Evolutionary conservation across 2,113 vertebrate species (phyloP), one percentile per base, ranked within the genome.

Genomic region (Dascyllus trimaculatus): DNA sequence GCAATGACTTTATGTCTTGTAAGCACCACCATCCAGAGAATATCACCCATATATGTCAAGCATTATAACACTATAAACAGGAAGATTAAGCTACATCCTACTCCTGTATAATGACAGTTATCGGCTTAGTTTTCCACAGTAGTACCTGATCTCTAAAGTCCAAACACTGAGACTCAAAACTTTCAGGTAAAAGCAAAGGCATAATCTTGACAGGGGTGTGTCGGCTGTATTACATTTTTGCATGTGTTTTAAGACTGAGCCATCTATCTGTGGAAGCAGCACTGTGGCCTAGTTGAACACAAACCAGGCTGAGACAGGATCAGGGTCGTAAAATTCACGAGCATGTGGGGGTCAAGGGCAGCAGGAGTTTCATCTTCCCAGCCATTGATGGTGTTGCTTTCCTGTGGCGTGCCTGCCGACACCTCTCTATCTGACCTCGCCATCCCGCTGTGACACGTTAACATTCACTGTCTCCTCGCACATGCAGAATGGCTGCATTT

Each of bases 371-470:
- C 63, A 83, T 89, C 76, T 87, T 80, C 71, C 70, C 66, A 60
- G 46, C 84, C 78, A 86, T 18, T 81, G 86, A 85, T 64, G 70
- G 82, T 69, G 84, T 85, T 71, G 66, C 77, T 61, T 84, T 87
- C 69, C 81, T 68, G 75, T 71, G 46, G 71, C 73, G 68, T 54
- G 82, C 64, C 81, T 64, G 75, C 70, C 35, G 40, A 87, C 78
- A 81, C 82, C 67, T 84, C 69, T 82, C 52, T 51, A 63, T 81
- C 79, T 84, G 91, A 91, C 90, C 89, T 91, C 84, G 81, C 82
- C 75, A 57, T 84, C 84, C 74, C 53, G 35, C 90, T 80, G 83
- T 59, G 63, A 85, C 86, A 64, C 51, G 24, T 78, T 63, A 56
- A 45, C 79, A 85, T 13, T 38, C 74, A 53, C 74, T 11, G 18